These are phyloP conservation scores for Cheilosia scutellata DNA, from an alignment of 2,888 invertebrate species.

Conservation along the genomic window DNA sequence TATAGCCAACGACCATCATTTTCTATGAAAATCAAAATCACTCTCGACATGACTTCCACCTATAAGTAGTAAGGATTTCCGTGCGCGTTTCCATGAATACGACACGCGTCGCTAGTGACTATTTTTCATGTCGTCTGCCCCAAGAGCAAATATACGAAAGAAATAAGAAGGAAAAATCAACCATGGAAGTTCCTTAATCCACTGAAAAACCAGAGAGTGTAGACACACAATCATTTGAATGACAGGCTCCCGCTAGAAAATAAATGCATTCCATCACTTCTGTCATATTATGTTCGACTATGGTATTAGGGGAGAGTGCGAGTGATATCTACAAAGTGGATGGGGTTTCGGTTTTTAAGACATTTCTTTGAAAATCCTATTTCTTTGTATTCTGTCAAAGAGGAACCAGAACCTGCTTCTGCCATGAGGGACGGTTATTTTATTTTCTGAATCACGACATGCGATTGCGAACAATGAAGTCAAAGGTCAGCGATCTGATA, in stretches of 20 bases:
- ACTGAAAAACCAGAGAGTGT: slow-evolving; percentile 10
- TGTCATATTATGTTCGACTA: slow-evolving; percentile 18
- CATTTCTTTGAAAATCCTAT: not conserved
- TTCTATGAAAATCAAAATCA: slow-evolving; percentile 44
- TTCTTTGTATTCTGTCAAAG: not conserved
- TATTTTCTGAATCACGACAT: not conserved
- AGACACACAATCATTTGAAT: slow-evolving; percentile 30
- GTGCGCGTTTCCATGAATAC: slow-evolving; percentile 20
- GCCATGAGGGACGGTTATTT: not conserved
- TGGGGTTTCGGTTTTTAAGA: not conserved
- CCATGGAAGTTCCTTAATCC: slow-evolving; percentile 37
- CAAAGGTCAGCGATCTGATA: not conserved
- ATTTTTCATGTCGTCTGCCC: slow-evolving; percentile 30
- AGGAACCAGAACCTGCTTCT: not conserved
- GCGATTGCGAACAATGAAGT: not conserved
- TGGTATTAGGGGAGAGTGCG: not conserved
- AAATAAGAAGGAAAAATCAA: not conserved
- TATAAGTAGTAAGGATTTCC: slow-evolving; percentile 20
- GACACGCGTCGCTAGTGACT: slow-evolving; percentile 23
- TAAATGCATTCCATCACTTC: slow-evolving; percentile 43
- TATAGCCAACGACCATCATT: slow-evolving; percentile 4
- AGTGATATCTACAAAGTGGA: slow-evolving; percentile 4
- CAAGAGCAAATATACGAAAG: not conserved
- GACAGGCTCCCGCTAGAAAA: slow-evolving; percentile 27
- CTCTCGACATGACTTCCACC: slow-evolving; percentile 42